Conservation (phyloP, 2,113 vertebrate genomes). For the Gracilinanus agilis region DNA sequence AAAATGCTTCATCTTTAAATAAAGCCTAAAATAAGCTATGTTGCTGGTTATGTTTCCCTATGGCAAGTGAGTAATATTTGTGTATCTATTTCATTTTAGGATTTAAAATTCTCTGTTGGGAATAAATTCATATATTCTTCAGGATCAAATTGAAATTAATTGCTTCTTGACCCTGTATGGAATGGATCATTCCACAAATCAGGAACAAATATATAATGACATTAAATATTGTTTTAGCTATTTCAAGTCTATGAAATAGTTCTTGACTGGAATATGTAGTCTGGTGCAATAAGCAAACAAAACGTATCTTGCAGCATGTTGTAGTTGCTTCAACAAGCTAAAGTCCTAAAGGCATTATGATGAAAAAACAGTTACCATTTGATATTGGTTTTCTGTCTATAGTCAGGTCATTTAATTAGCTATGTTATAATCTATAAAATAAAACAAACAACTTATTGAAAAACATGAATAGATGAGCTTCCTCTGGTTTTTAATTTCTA, state of each 20-base stretch:
- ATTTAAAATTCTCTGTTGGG: not conserved
- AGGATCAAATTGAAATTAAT: not conserved
- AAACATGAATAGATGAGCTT: too few species aligned
- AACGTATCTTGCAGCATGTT: not conserved
- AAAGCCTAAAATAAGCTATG: not conserved
- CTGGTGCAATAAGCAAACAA: not conserved
- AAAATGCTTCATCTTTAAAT: not conserved
- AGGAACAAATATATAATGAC: not conserved
- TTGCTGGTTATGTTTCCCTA: not conserved
- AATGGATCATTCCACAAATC: not conserved
- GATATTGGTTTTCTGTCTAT: too few species aligned
- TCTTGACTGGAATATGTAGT: not conserved
- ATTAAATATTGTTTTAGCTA: not conserved
- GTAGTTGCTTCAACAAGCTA: not conserved
- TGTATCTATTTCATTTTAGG: not conserved
- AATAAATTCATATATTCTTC: not conserved
- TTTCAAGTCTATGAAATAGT: not conserved
- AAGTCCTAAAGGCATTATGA: too few species aligned
- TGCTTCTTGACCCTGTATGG: not conserved
- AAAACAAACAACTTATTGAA: too few species aligned
- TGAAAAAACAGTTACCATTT: too few species aligned
- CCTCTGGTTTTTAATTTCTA: too few species aligned
- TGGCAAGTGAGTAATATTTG: not conserved
- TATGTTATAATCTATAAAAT: too few species aligned
- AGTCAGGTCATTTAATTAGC: too few species aligned